phyloP scores from a whole-genome alignment of 2,113 vertebrate genomes.

The Apeltes quadracus region DNA sequence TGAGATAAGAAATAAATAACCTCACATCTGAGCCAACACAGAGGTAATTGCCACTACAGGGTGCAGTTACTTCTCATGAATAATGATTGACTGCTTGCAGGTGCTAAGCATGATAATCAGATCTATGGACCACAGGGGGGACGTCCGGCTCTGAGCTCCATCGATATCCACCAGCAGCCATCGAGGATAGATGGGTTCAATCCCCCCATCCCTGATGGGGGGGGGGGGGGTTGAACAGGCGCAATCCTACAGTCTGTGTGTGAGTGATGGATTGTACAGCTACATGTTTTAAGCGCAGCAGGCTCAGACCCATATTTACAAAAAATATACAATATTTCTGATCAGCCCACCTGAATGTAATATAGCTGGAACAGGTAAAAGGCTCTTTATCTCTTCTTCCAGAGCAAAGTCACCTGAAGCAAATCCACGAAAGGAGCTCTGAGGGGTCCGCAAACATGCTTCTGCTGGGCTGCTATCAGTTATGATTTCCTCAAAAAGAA shows the following conservation, averaged over 20 bases:
- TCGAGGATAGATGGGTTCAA: constrained; percentile 17
- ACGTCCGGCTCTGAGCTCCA: constrained; percentile 57
- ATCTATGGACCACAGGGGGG: constrained; percentile 52
- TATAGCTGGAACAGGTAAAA: constrained; percentile 40
- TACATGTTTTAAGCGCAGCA: background rate
- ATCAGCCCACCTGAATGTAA: constrained; percentile 8
- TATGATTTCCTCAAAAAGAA: background rate
- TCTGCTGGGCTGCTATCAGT: constrained; percentile 14
- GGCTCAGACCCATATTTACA: constrained; percentile 8
- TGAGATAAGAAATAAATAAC: background rate
- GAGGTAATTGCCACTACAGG: constrained; percentile 19
- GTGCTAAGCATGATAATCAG: constrained; percentile 58
- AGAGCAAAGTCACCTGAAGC: constrained; percentile 30
- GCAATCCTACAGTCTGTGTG: constrained; percentile 9
- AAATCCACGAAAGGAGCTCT: constrained; percentile 29
- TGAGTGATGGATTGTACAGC: constrained; percentile 10
- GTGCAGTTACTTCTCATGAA: constrained; percentile 48
- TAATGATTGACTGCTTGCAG: constrained; percentile 53
- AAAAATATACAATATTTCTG: constrained; percentile 1
- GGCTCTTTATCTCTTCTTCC: constrained; percentile 23
- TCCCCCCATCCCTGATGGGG: constrained; percentile 25
- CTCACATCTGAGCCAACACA: background rate
- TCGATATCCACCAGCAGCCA: constrained; percentile 48
- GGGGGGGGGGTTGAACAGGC: constrained; percentile 23
- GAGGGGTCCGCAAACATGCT: constrained; percentile 30